Evolutionary conservation across 2,888 invertebrate species (phyloP).

Genomic region (Idaea aversata): DNA sequence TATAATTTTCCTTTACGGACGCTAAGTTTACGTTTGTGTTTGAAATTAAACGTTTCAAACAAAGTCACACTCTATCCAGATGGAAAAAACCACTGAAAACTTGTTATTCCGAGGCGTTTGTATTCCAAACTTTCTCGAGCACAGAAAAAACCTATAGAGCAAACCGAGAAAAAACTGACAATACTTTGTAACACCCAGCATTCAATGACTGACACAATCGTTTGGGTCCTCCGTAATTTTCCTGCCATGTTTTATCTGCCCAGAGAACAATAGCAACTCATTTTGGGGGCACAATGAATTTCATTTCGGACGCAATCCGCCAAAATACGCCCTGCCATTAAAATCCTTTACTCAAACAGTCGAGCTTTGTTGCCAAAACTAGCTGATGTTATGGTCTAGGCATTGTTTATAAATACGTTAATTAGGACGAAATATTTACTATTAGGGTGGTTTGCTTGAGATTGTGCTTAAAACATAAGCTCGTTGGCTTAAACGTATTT

Average conservation of each 20-base stretch:
- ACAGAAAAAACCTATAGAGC: constrained; percentile 14
- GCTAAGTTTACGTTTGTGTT: neutral
- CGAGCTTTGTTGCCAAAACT: constrained; percentile 30
- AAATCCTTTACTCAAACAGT: constrained; percentile 48
- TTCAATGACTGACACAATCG: constrained; percentile 62
- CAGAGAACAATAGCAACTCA: constrained; percentile 67
- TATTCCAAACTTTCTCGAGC: neutral
- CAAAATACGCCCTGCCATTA: constrained; percentile 64
- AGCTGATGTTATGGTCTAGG: constrained; percentile 28
- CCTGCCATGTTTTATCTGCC: constrained; percentile 71
- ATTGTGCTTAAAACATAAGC: no score
- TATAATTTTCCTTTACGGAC: no score
- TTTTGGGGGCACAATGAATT: constrained; percentile 71
- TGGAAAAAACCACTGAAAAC: neutral
- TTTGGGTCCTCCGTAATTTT: constrained; percentile 65
- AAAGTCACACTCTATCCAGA: neutral
- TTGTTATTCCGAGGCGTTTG: neutral
- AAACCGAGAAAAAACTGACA: constrained; percentile 43
- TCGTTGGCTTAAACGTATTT: no score
- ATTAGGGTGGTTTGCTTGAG: no score
- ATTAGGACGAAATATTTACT: constrained; percentile 24
- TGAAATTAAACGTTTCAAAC: neutral
- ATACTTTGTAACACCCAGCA: constrained; percentile 58
- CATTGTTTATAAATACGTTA: constrained; percentile 31
- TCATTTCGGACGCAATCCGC: constrained; percentile 64